Percentiles rank a stretch among this genome's conserved stretches.
Evolutionary conservation across 2,888 invertebrate species (phyloP).

Genomic region (Invenusta paracnida): DNA sequence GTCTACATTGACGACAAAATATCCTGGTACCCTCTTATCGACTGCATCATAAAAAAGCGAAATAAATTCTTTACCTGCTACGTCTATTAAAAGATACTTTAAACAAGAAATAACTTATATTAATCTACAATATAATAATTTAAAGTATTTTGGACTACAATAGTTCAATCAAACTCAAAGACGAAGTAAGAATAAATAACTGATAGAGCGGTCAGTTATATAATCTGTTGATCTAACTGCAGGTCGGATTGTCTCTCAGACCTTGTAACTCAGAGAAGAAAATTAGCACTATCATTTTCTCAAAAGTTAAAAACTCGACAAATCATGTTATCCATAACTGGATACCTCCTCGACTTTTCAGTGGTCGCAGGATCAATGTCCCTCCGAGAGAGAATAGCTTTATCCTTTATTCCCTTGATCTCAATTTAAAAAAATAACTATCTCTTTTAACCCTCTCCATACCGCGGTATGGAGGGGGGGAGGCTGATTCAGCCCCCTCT

Average conservation of each 20-base stretch:
- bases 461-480: too few relatives aligned
- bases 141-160: constrained; percentile 9
- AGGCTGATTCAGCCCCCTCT: too few relatives aligned
- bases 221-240: constrained; percentile 9
- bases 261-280: background rate
- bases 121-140: background rate
- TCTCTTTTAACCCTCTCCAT: too few relatives aligned
- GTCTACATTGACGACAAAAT: constrained; percentile 16
- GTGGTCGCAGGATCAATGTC: constrained; percentile 23
- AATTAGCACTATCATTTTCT: constrained; percentile 10
- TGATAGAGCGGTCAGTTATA: constrained; percentile 1
- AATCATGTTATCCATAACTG: background rate
- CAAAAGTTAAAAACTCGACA: background rate
- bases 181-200: background rate
- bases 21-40: constrained; percentile 10
- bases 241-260: background rate
- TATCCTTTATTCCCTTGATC: background rate
- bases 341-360: constrained; percentile 24
- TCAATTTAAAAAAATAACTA: too few relatives aligned
- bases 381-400: background rate
- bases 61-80: background rate
- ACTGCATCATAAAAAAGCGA: constrained; percentile 23
- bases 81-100: constrained; percentile 21
- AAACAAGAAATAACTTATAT: constrained; percentile 3
- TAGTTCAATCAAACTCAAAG: constrained; percentile 11